Evolutionary conservation across 2,797 vertebrate genomes (phyloP).

Genomic region (Danio jaintianensis): DNA sequence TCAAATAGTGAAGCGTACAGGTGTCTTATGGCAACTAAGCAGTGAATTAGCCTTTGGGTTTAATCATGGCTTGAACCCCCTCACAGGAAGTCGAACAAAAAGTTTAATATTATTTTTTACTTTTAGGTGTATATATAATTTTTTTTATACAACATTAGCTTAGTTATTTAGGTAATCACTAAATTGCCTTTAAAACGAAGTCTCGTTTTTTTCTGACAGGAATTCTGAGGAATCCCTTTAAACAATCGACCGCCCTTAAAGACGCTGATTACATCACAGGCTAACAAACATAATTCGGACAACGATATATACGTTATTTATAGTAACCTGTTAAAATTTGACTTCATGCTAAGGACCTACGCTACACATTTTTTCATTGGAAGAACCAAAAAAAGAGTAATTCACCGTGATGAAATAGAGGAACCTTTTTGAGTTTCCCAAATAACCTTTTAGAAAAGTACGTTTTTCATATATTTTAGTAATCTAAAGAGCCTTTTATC

Average conservation of each 20-base stretch:
- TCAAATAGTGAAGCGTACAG: conserved; percentile 12
- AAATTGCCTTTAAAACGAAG: not conserved
- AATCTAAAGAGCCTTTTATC: too few relatives aligned
- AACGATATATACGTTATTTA: not conserved
- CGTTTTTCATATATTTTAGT: too few relatives aligned
- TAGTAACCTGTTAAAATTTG: not conserved
- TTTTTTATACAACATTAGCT: too few relatives aligned
- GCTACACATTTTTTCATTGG: too few relatives aligned
- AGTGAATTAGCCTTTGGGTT: not conserved
- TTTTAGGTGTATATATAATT: not conserved
- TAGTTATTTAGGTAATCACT: too few relatives aligned
- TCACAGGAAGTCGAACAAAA: not conserved
- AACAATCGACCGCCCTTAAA: not conserved
- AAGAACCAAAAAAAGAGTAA: too few relatives aligned
- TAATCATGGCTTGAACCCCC: not conserved
- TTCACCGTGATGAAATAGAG: too few relatives aligned
- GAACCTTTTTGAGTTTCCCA: too few relatives aligned
- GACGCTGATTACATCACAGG: not conserved
- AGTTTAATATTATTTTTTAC: not conserved
- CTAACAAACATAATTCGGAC: not conserved
- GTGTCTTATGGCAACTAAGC: conserved; percentile 3
- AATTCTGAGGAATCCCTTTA: not conserved
- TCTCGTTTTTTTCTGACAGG: not conserved
- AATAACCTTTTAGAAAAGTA: too few relatives aligned
- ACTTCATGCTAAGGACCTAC: not conserved